Conservation (phyloP, 2,888 invertebrate genomes). For the Prosopocoilus inquinatus region DNA sequence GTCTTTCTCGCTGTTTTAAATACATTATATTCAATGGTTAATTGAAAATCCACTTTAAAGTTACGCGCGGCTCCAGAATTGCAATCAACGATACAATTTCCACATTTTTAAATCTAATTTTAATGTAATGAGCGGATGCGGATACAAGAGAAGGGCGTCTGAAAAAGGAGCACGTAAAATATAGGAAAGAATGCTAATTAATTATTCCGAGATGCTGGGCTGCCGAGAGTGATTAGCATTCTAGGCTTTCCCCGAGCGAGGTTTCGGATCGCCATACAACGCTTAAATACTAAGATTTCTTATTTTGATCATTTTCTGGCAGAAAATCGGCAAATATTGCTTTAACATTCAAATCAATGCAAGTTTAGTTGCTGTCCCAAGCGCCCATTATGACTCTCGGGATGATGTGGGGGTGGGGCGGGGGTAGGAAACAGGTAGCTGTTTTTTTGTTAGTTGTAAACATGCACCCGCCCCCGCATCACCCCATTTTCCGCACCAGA, state of each 20-base stretch:
- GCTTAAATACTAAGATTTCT: neutral
- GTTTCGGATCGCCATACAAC: constrained; percentile 20
- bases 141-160: constrained; percentile 39
- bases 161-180: constrained; percentile 49
- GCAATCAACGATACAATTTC: constrained; percentile 54
- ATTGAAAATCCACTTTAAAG: constrained; percentile 53
- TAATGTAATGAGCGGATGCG: constrained; percentile 45
- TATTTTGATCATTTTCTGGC: neutral
- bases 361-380: no score
- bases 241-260: constrained; percentile 31
- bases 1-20: constrained; percentile 38
- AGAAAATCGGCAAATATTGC: neutral
- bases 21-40: constrained; percentile 48
- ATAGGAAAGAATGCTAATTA: constrained; percentile 60
- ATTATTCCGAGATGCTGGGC: constrained; percentile 59
- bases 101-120: constrained; percentile 54
- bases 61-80: constrained; percentile 37
- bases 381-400: no score
- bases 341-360: no score
- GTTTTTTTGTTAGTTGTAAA: no score
- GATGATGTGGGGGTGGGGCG: no score
- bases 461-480: no score
- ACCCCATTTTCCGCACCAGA: no score
- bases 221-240: constrained; percentile 57
- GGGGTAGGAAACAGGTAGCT: no score